Conservation (phyloP, 1,140 invertebrate species). For the Gryon sp. region DNA sequence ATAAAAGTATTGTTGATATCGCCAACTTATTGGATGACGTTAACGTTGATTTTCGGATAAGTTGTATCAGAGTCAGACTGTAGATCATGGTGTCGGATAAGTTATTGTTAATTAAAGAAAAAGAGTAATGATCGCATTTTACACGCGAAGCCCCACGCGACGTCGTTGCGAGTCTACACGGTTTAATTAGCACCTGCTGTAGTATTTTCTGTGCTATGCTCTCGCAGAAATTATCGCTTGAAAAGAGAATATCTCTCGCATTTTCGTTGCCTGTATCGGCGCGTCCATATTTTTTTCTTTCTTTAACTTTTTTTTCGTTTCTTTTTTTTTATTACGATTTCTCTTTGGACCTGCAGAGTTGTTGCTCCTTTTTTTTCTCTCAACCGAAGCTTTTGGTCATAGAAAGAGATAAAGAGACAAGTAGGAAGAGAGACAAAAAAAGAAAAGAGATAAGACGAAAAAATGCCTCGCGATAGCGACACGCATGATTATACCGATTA, state of each 20-base stretch:
- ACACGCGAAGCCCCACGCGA: constrained; percentile 51
- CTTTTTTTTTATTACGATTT: constrained; percentile 48
- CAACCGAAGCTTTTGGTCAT: constrained; percentile 12
- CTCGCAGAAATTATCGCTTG: constrained; percentile 59
- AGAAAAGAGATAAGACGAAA: constrained; percentile 35
- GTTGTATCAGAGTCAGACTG: constrained; percentile 39
- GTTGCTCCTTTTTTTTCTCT: constrained; percentile 54
- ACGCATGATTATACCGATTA: constrained; percentile 63
- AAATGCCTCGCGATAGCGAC: constrained; percentile 58
- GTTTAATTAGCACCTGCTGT: constrained; percentile 69
- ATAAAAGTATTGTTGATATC: constrained; percentile 39
- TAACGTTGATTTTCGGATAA: constrained; percentile 52
- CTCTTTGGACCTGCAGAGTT: constrained; percentile 18
- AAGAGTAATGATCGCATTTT: constrained; percentile 68
- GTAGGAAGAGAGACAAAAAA: constrained; percentile 2
- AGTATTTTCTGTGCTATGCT: constrained; percentile 60
- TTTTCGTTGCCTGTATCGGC: constrained; percentile 45
- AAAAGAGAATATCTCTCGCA: constrained; percentile 59
- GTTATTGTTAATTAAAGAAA: constrained; percentile 72
- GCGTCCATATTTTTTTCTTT: constrained; percentile 41
- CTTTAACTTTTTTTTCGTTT: too few relatives aligned
- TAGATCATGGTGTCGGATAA: constrained; percentile 62
- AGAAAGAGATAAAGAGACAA: constrained; percentile 23
- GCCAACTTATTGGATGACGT: constrained; percentile 28
- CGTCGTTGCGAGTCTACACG: constrained; percentile 49